Base-by-base conservation (phyloP, 2,797 vertebrate genomes). In the Pseudochirops corinnae region DNA sequence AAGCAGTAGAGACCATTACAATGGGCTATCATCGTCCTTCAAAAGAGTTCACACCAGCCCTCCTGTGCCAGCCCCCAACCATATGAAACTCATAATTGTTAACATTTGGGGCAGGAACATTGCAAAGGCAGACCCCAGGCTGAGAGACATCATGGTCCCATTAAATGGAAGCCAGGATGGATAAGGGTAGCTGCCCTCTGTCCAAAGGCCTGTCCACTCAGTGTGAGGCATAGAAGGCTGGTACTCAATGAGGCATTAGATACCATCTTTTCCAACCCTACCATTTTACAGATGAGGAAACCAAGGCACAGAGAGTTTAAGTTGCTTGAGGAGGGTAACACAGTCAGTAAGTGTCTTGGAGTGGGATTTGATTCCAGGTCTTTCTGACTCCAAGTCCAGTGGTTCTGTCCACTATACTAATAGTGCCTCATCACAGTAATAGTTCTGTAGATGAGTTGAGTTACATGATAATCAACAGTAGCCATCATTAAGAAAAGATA, bases 1-100 rank as follows among this genome's bases (percentile, higher is more conserved):
- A 56, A 96, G 93, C 91, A 95, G 91, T 96, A 95, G 97, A 96
- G 93, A 90, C 62, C 93, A 60, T 94, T 96, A 94, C 57, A 94
- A 62, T 92, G 21, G 33, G 87, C 52, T 95, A 94, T 94, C 91
- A 93, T 92, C 92, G 46, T 56, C 92, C 90, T 97, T 96, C 95
- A 93, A 90, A 96, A 96, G 55, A 39, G 50, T 97, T 95, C 24
- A 5, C 67, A 93, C 58, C 62, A 93, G 29, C 14, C 82, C 95
- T 94, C 55, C 95, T 74, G 52, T 96, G 91, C 55, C 90, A 96
- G 56, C 50, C 31, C 90, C 58, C 94, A 31, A 92, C 94, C 55
- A 33, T 94, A 94, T 93, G 56, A 93, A 92, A 74, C 94, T 58
- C 33, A 58, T 55, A 93, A 93, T 91, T 94, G 97, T 96, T 91